These are phyloP conservation scores for Dendrophyllia cribrosa DNA, from an alignment of 64 coral and sea anemone genomes.

Conservation along the genomic window DNA sequence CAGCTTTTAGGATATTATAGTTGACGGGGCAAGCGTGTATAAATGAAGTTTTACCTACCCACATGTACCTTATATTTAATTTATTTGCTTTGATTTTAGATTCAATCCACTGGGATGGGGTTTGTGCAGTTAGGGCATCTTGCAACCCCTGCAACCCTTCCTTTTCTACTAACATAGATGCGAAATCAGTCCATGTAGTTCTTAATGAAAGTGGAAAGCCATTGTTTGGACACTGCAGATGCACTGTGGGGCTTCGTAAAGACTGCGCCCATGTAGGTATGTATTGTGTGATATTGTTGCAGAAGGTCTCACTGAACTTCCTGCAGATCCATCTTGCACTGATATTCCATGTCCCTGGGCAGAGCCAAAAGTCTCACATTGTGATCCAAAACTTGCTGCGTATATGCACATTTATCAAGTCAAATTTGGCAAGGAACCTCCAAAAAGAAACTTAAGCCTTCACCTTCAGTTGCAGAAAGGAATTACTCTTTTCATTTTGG, in stretches of 20 bases:
- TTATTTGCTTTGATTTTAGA: too few species aligned
- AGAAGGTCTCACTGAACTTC: conserved; percentile 61
- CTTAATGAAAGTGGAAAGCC: conserved; percentile 49
- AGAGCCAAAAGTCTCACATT: conserved; percentile 63
- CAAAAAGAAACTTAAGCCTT: conserved; percentile 64
- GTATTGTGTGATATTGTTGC: conserved; percentile 80
- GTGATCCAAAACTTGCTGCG: conserved; percentile 80
- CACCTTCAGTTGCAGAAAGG: too few species aligned
- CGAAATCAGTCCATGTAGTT: conserved; percentile 32
- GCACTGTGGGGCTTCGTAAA: conserved; percentile 63
- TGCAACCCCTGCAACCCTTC: too few species aligned
- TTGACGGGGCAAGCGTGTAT: not conserved
- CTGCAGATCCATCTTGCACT: conserved; percentile 66
- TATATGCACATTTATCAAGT: conserved; percentile 69
- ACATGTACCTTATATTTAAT: too few species aligned
- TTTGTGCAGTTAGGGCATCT: too few species aligned
- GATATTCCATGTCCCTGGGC: conserved; percentile 65
- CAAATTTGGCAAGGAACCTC: conserved; percentile 73
- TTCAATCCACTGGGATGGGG: too few species aligned
- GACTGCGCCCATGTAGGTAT: conserved; percentile 76
- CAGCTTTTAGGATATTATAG: not conserved
- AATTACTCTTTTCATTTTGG: too few species aligned
- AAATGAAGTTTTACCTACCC: not conserved
- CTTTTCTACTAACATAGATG: too few species aligned
- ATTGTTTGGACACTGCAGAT: conserved; percentile 63